Base-by-base conservation (phyloP, 2,797 vertebrate genomes). In the Danionella dracula region DNA sequence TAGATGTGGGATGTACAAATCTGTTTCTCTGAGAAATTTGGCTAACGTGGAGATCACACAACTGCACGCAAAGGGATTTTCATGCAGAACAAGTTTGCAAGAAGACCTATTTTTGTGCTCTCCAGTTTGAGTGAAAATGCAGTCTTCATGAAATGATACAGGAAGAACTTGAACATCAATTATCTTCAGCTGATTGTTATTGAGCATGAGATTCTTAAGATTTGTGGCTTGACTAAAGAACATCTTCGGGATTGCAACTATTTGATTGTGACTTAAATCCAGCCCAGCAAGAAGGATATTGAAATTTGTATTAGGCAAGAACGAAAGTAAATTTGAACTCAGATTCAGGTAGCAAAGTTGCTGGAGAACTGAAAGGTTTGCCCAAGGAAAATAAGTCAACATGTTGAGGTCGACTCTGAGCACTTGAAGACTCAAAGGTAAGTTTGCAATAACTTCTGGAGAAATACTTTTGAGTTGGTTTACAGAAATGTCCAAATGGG, bases 61-160 rank as follows among this genome's bases (percentile, higher is more conserved):
- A 61, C 87, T 86, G 6, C 93, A 95, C 46, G 71, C 86, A 42
- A 93, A 89, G 0, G 88, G 91, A 73, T 94, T 95, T 19, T 23
- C 66, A 1, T 90, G 85, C 42, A 95, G 80, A 0, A 88, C 86
- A 10, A 94, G 82, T n/a, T 44, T 54, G 2, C 72, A 32, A 7
- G 54, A 63, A 6, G 19, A 59, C 29, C 42, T 20, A 15, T 48
- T 72, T 44, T 10, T 66, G 46, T 61, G 27, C 15, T 17, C 6
- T 11, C 8, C 35, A 66, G 17, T 17, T 12, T 27, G 4, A 56
- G 63, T 73, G 2, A 51, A 40, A 23, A n/a, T 5, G 7, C 68
- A 79, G 0, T 73, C 74, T 2, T 81, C 83, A 64, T 63, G 71
- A 13, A 88, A 82, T 6, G 67, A 72, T 16, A 61, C 50, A 1